Percentiles rank a stretch among this genome's conserved stretches.
Conservation (phyloP, 2,113 vertebrate species). For the Pachypanchax playfairii region DNA sequence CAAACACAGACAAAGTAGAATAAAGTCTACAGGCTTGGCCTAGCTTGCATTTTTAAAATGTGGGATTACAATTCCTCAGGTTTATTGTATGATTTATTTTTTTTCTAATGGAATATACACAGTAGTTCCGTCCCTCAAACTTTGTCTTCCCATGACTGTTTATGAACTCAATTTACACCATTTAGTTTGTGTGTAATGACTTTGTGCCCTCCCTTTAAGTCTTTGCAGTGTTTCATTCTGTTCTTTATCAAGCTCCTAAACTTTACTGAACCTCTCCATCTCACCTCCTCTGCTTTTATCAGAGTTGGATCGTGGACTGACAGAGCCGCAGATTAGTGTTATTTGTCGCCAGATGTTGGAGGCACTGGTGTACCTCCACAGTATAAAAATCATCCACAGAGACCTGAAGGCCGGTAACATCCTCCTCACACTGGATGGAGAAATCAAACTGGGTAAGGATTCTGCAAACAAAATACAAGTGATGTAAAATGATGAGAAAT, state of each 20-base stretch:
- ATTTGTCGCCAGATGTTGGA: constrained; percentile 95
- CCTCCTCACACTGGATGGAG: constrained; percentile 91
- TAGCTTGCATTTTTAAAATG: constrained; percentile 40
- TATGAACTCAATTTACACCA: background rate
- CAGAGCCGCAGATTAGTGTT: constrained; percentile 92
- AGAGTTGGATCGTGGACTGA: constrained; percentile 93
- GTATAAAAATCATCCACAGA: constrained; percentile 95
- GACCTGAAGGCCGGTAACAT: constrained; percentile 97
- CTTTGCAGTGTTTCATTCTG: background rate
- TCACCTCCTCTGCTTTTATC: constrained; percentile 3
- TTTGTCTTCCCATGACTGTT: constrained; percentile 1
- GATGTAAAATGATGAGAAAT: too few species aligned
- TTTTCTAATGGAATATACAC: constrained; percentile 13
- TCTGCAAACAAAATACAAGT: too few species aligned
- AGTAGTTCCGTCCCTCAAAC: background rate
- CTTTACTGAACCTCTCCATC: background rate
- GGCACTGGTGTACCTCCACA: constrained; percentile 90
- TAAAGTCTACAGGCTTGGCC: constrained; percentile 40
- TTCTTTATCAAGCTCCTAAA: background rate
- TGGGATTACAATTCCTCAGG: constrained; percentile 44
- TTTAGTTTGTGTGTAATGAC: background rate
- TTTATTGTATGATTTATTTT: constrained; percentile 30
- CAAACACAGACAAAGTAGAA: constrained; percentile 60
- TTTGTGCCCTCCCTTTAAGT: background rate
- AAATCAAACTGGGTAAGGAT: constrained; percentile 93